A percentile compares a stretch with the other conserved stretches of the same genome.
phyloP scores from a whole-genome alignment of 2,888 invertebrate species.

The Tenodera sinensis region DNA sequence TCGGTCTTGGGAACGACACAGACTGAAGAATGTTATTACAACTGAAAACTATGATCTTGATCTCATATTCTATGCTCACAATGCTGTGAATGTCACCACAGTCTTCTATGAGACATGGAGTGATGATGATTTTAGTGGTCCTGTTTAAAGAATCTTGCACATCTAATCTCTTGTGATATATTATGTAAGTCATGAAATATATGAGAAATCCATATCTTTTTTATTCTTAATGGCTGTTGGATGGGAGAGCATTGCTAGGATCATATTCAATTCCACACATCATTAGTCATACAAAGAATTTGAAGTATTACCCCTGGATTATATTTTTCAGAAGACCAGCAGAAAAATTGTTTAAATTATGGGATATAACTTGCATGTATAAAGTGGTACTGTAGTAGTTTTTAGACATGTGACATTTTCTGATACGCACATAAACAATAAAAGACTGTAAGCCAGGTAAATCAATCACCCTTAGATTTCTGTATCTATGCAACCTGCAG shows the following conservation, averaged over 20 bases:
- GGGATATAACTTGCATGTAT: too few species aligned
- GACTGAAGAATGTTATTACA: conserved; percentile 21
- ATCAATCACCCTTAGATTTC: too few species aligned
- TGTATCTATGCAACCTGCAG: too few species aligned
- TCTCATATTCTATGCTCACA: conserved; percentile 18
- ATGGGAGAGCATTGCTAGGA: background rate
- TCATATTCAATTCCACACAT: too few species aligned
- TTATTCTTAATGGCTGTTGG: background rate
- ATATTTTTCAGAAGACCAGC: too few species aligned
- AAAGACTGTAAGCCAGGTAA: too few species aligned
- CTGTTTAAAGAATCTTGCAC: background rate
- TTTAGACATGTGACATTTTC: too few species aligned
- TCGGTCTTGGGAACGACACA: conserved; percentile 27
- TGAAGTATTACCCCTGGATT: too few species aligned
- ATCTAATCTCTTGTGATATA: background rate
- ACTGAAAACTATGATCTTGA: conserved; percentile 23
- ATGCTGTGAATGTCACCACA: conserved; percentile 10
- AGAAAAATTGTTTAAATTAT: too few species aligned
- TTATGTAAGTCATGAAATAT: background rate
- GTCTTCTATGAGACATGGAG: conserved; percentile 13
- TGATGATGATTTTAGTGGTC: background rate
- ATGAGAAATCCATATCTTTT: background rate
- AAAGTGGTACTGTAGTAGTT: too few species aligned
- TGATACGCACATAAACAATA: too few species aligned
- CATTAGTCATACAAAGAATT: too few species aligned